phyloP scores from a whole-genome alignment of 2,797 vertebrate genomes.

The Sebastes vulpes region DNA sequence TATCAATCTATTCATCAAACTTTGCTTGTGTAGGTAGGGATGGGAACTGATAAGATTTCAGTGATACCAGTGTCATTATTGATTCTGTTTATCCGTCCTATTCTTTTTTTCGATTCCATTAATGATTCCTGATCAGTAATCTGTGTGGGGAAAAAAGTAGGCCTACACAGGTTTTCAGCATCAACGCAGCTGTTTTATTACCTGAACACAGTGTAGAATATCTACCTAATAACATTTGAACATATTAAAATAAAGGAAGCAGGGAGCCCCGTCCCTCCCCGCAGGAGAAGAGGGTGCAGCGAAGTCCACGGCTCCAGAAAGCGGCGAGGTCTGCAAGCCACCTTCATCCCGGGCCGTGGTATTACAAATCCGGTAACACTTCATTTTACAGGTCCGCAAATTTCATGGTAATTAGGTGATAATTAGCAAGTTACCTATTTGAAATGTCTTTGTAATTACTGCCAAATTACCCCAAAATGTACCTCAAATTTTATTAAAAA shows the following conservation, averaged over 20 bases:
- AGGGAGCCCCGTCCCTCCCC: neutral
- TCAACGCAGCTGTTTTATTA: neutral
- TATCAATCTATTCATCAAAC: slow-evolving; percentile 25
- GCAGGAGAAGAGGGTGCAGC: neutral
- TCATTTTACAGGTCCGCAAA: too few relatives aligned
- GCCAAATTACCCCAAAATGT: too few relatives aligned
- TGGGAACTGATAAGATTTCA: neutral
- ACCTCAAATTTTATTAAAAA: too few relatives aligned
- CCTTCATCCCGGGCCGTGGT: accelerated
- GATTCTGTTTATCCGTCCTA: neutral
- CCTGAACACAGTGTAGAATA: neutral
- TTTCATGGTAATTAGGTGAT: too few relatives aligned
- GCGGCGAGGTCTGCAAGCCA: neutral
- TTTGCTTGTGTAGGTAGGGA: neutral
- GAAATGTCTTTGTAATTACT: too few relatives aligned
- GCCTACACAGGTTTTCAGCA: neutral
- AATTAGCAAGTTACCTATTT: too few relatives aligned
- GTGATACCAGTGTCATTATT: neutral
- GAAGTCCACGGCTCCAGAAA: neutral
- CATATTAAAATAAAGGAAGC: neutral
- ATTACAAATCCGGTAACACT: too few relatives aligned
- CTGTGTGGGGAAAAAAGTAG: neutral
- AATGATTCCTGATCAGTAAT: too few relatives aligned
- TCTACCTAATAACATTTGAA: neutral
- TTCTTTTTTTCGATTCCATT: neutral